phyloP scores from a whole-genome alignment of 2,797 vertebrate species.

The Gymnoscopelus braueri region DNA sequence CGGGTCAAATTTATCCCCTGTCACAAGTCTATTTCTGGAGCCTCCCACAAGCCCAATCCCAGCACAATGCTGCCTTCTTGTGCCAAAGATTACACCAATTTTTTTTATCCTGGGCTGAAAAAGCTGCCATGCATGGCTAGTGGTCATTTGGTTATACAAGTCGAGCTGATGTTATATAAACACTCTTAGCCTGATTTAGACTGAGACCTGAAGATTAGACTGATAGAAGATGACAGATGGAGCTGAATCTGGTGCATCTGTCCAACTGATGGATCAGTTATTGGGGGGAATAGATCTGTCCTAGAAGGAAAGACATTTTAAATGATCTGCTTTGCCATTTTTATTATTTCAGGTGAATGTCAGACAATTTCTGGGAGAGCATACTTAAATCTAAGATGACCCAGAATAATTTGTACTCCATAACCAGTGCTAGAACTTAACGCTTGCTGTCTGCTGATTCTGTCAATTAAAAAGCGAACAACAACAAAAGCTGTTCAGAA shows the following conservation, averaged over 20 bases:
- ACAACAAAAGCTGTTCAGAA: neutral
- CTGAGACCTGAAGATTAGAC: constrained; percentile 45
- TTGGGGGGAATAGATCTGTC: too few species aligned
- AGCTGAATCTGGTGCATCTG: constrained; percentile 6
- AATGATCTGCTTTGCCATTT: too few species aligned
- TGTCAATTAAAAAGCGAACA: too few species aligned
- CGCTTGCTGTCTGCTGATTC: too few species aligned
- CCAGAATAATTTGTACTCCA: too few species aligned
- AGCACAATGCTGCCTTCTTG: neutral
- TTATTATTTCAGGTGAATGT: too few species aligned
- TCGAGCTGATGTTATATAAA: constrained; percentile 52
- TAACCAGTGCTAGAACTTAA: too few species aligned
- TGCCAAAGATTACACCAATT: constrained; percentile 28
- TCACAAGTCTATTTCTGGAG: neutral
- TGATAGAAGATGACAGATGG: constrained; percentile 31
- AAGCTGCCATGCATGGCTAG: constrained; percentile 16
- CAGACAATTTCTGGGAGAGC: too few species aligned
- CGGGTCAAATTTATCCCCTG: neutral
- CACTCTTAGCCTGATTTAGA: constrained; percentile 26
- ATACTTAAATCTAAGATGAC: too few species aligned
- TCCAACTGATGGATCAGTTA: too few species aligned
- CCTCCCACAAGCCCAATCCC: neutral
- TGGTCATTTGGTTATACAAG: constrained; percentile 51
- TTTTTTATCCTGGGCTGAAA: constrained; percentile 25
- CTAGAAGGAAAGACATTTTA: too few species aligned